These are phyloP conservation scores for Rostratula benghalensis DNA, from an alignment of 2,113 vertebrate genomes.

Conservation along the genomic window DNA sequence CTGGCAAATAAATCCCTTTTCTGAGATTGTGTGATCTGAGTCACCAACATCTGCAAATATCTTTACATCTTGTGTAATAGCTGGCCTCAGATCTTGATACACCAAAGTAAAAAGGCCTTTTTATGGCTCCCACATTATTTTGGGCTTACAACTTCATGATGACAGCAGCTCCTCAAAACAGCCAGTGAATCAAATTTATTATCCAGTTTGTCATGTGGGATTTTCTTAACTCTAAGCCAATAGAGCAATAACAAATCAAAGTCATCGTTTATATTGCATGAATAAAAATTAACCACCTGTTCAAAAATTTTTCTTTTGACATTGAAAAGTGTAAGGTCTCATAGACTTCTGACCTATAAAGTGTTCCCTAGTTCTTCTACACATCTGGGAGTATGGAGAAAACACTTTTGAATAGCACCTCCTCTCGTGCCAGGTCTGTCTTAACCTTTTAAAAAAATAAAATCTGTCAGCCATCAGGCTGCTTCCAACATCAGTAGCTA, in stretches of 20 bases:
- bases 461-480: neutral
- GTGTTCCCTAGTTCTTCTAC: neutral
- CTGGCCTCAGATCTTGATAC: slow-evolving; percentile 37
- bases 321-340: neutral
- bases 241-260: neutral
- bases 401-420: neutral
- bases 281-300: slow-evolving; percentile 25
- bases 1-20: slow-evolving; percentile 30
- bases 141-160: slow-evolving; percentile 12
- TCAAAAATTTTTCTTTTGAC: neutral
- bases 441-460: neutral
- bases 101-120: slow-evolving; percentile 27
- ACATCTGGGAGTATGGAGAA: neutral
- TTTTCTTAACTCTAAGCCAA: slow-evolving; percentile 48
- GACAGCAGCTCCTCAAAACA: slow-evolving; percentile 44
- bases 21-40: slow-evolving; percentile 43
- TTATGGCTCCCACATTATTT: slow-evolving; percentile 12
- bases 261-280: neutral
- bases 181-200: slow-evolving; percentile 56
- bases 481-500: neutral
- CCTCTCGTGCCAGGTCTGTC: neutral
- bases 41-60: slow-evolving; percentile 66
- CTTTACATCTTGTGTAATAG: slow-evolving; percentile 62
- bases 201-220: neutral
- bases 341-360: neutral